Evolutionary conservation across 2,113 vertebrate genomes (phyloP), one percentile per base, ranked within the genome.

Genomic region (Pelvicachromis taeniatus): DNA sequence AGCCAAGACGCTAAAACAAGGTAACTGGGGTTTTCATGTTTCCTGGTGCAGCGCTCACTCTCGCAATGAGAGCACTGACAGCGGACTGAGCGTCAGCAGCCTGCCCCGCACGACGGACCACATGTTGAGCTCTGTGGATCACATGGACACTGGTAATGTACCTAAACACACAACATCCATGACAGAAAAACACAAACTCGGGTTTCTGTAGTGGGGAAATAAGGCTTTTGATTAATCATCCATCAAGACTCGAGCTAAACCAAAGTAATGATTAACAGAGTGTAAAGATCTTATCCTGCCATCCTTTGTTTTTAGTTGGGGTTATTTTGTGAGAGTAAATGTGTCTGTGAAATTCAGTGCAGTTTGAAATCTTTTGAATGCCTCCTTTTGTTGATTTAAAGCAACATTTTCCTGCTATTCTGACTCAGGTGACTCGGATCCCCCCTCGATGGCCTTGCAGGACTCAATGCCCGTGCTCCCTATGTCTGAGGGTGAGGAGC

Each of bases 41-140:
- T 54, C 21, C 56, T 75, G 87, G 88, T 56, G 4, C 83, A 99
- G 98, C 80, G 97, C 97, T 93, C 98, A 99, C 95, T 98, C 98
- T 87, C 96, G 97, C 85, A 98, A 98, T 9, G 97, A 99, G 93
- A 99, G 98, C 90, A 99, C 97, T 3, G 97, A 99, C 85, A 98
- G 98, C 1, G 98, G 98, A 17, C 96, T 99, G 56, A 98, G 98
- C 82, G 97, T 98, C 97, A 99, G 98, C 96, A 98, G 98, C 86
- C 96, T 99, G 68, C 97, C 98, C 73, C 97, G 97, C 79, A 97
- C 97, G 1, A 97, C 98, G 0, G 98, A 99, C 87, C 97, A 98
- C 95, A 97, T 99, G 96, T 89, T 99, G 84, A 98, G 97, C 96
- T 97, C 97, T 45, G 97, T 98, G 85, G 98, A 99, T 91, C 98